These are phyloP conservation scores for Eulemur macaco DNA, from an alignment of 2,113 vertebrate genomes.

Conservation along the genomic window DNA sequence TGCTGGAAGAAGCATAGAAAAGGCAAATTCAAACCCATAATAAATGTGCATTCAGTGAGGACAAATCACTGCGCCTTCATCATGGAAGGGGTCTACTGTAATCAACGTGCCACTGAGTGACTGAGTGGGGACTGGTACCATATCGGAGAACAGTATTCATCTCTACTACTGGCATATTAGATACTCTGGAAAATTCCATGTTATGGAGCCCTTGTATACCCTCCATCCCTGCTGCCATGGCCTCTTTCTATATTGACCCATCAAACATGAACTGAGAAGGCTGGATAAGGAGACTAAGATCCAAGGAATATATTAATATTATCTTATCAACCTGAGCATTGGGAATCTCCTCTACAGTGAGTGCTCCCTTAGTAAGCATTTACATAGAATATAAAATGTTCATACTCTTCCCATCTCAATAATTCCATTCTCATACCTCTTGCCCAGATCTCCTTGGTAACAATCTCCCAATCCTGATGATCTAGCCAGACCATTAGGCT, in stretches of 20 bases:
- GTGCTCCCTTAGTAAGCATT: background rate
- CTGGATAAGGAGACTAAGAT: background rate
- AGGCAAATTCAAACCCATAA: conserved; percentile 21
- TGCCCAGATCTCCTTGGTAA: background rate
- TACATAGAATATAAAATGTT: background rate
- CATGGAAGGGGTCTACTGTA: background rate
- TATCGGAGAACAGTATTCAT: background rate
- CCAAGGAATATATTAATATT: background rate
- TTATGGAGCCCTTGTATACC: background rate
- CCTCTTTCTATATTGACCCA: background rate
- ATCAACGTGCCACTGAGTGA: background rate
- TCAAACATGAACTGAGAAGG: background rate
- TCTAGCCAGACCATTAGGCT: background rate
- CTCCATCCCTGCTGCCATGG: background rate
- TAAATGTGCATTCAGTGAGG: background rate
- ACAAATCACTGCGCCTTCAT: background rate
- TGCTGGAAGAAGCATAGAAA: background rate
- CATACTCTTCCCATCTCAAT: background rate
- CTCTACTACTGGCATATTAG: background rate
- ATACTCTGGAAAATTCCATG: background rate
- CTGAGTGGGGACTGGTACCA: background rate
- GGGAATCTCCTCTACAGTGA: background rate
- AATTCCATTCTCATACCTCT: background rate
- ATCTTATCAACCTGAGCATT: background rate
- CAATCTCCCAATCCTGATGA: background rate